Evolutionary conservation across 2,113 vertebrate genomes (phyloP), one percentile per base, ranked within the genome.

Genomic region (Panthera leo): DNA sequence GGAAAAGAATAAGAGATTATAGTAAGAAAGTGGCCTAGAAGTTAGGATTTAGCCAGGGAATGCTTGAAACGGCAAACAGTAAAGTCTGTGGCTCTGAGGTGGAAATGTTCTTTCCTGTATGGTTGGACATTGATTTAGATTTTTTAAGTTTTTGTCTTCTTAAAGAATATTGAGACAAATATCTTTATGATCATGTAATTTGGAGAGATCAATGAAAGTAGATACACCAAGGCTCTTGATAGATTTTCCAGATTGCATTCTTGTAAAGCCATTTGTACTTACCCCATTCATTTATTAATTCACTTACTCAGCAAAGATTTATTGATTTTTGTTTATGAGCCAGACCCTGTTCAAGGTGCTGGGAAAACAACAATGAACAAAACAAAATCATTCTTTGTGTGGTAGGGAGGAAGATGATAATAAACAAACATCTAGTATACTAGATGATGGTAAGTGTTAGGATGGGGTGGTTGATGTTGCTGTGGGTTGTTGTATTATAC

Each of bases 81-180:
- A 25, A 93, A 85, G 34, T 86, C 48, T 93, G 78, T 92, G 31
- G n/a, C 7, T 71, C 42, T 94, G 31, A 58, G 71, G 21, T 92
- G 12, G 89, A 92, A 94, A 55, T 6, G 5, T 42, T 86, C n/a
- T 96, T 79, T 97, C 89, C 36, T 90, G 13, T 65, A 21, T 84
- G 65, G 53, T 90, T 75, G 87, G 55, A 87, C 16, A 79, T 51
- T 71, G 51, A 94, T 70, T 90, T 71, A 83, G 82, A 53, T 96
- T 93, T 94, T 61, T 53, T 39, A 89, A 65, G 27, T 42, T 83
- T 84, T 84, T 97, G 87, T 67, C 53, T 83, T 61, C 85, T 88
- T 93, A 61, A 89, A 76, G 29, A 97, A 85, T 80, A 95, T 94
- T 91, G 70, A 80, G 25, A 94, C 89, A 95, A 80, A 75, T 91